These are phyloP conservation scores for Liopterus haemorrhoidalis DNA, from an alignment of 2,888 invertebrate species.

Conservation along the genomic window DNA sequence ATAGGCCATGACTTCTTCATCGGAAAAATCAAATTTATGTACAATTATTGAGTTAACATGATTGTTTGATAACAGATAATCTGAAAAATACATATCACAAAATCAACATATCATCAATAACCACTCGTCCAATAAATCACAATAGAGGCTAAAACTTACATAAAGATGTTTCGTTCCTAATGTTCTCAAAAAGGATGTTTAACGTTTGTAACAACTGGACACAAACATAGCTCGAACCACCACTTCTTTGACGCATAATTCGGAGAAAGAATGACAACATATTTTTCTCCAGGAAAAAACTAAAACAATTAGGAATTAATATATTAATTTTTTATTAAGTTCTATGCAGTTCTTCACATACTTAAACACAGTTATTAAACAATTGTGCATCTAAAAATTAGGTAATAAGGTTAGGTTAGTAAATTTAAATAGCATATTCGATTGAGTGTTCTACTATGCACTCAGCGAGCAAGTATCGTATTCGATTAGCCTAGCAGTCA, in stretches of 20 bases:
- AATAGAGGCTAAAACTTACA: no score
- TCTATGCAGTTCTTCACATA: background rate
- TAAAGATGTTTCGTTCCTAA: constrained; percentile 95
- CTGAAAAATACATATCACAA: no score
- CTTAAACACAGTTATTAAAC: no score
- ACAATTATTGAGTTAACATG: constrained; percentile 99
- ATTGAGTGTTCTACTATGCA: no score
- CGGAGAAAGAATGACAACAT: constrained; percentile 97
- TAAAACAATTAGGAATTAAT: constrained; percentile 47
- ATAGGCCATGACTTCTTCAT: constrained; percentile 99
- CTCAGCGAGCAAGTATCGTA: no score
- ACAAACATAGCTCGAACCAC: constrained; percentile 88
- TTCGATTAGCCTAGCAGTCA: no score
- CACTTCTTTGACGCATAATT: constrained; percentile 96
- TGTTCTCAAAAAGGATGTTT: constrained; percentile 99
- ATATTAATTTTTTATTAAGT: background rate
- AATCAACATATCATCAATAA: no score
- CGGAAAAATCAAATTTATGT: constrained; percentile 98
- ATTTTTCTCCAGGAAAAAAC: constrained; percentile 98
- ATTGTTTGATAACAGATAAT: constrained; percentile 98
- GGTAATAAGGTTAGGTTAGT: no score
- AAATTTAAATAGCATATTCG: no score
- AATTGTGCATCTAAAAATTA: no score
- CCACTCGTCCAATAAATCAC: no score
- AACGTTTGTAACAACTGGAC: constrained; percentile 96